phyloP scores from a whole-genome alignment of 2,888 invertebrate species.

The Smittia sp. region DNA sequence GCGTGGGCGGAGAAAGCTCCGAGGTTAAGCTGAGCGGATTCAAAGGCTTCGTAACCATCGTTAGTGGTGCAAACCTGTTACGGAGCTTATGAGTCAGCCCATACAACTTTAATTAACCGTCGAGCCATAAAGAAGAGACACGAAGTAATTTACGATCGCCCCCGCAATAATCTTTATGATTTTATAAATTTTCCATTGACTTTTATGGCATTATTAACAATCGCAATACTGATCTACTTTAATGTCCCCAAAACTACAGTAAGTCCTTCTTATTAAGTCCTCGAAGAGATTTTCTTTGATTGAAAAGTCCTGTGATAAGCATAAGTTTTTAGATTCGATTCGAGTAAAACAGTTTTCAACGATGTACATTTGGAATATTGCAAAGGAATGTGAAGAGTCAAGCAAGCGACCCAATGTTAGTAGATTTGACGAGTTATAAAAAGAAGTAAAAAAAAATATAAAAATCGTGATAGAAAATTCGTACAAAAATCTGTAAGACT shows the following conservation, averaged over 20 bases:
- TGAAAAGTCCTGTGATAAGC: constrained; percentile 14
- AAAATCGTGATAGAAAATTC: constrained; percentile 39
- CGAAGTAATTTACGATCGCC: too few relatives aligned
- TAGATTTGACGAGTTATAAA: constrained; percentile 27
- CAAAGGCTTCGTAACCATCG: too few relatives aligned
- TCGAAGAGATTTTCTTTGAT: constrained; percentile 6
- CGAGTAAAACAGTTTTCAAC: constrained; percentile 2
- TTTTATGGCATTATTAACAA: constrained; percentile 7
- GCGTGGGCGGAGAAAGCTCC: too few relatives aligned
- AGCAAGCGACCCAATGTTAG: neutral
- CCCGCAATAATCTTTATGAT: neutral
- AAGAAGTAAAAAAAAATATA: constrained; percentile 24
- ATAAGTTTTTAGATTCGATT: constrained; percentile 11
- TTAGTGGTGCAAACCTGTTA: too few relatives aligned
- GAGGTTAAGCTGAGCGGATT: too few relatives aligned
- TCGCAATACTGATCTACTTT: constrained; percentile 23
- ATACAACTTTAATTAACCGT: too few relatives aligned
- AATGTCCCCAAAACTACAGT: neutral
- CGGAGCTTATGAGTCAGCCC: too few relatives aligned
- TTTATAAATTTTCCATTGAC: constrained; percentile 1
- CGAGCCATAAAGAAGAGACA: too few relatives aligned
- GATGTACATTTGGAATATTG: constrained; percentile 17
- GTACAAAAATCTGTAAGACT: constrained; percentile 41
- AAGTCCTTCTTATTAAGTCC: constrained; percentile 9
- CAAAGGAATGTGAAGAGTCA: neutral